Evolutionary conservation across 35 echinoderm and acorn worm species (phyloP).

Genomic region (Lytechinus variegatus): DNA sequence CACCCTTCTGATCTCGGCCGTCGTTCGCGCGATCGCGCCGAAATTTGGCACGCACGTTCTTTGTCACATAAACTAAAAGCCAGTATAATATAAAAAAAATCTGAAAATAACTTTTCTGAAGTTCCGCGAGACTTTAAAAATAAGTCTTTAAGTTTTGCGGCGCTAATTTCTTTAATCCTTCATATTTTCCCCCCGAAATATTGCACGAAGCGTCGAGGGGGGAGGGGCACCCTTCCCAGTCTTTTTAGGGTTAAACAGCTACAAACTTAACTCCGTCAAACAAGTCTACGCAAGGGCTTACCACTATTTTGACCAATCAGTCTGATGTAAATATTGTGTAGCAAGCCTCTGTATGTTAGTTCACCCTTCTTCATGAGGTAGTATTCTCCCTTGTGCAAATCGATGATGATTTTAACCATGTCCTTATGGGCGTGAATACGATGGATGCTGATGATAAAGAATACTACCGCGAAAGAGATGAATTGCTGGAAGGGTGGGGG

Average conservation of each 20-base stretch:
- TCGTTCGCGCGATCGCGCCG: too few relatives aligned
- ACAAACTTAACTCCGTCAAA: background rate
- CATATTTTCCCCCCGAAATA: too few relatives aligned
- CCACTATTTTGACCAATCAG: constrained; percentile 91
- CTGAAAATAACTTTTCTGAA: too few relatives aligned
- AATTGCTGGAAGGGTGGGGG: constrained; percentile 35
- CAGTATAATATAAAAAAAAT: too few relatives aligned
- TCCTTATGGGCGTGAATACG: constrained; percentile 70
- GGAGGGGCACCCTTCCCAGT: background rate
- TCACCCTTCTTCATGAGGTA: constrained; percentile 57
- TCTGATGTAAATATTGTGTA: constrained; percentile 94
- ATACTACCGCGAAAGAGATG: constrained; percentile 64
- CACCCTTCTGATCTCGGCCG: background rate
- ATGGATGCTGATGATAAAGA: constrained; percentile 59
- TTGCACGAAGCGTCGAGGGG: too few relatives aligned
- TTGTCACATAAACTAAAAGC: too few relatives aligned
- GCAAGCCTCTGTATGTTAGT: constrained; percentile 72
- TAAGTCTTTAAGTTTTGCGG: too few relatives aligned
- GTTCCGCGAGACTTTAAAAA: too few relatives aligned
- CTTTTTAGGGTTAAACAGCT: background rate
- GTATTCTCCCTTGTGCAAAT: constrained; percentile 64
- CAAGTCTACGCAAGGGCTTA: background rate
- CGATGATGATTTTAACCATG: constrained; percentile 70
- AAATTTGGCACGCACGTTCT: too few relatives aligned
- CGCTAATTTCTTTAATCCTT: too few relatives aligned